Base-by-base conservation (phyloP, 2,797 vertebrate species). In the Florisuga fusca region DNA sequence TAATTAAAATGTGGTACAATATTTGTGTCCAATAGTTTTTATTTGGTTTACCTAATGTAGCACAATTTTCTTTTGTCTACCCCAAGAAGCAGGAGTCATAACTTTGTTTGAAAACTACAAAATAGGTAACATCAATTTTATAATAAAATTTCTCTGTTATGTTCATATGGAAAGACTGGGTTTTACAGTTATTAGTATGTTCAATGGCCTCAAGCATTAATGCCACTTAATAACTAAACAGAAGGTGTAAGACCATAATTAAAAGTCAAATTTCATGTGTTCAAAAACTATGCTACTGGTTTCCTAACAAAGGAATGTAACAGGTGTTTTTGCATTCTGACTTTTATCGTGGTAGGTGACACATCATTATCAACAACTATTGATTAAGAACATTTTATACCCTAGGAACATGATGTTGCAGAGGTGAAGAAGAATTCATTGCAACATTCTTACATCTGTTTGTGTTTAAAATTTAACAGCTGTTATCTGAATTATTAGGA, bases 281-380 rank as follows among this genome's bases (percentile, higher is more conserved):
- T 97, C 72, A 54, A 71, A 95, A 94, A 57, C 55, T 92, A 22
- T 84, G 66, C 84, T 91, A 62, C 75, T 73, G 26, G 89, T 94
- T 96, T 93, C 75, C 71, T 90, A 94, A 94, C 66, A 86, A 68
- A 43, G 84, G 73, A 74, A 59, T 26, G 41, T 87, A 84, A 93
- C 96, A 96, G 96, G 94, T 97, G 96, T 96, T 96, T 90, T 84
- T 88, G 36, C 50, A 54, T 97, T 87, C 89, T 93, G 83, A 93
- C 88, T 96, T 89, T 91, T 96, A 90, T 77, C 89, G 91, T 92
- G 91, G 83, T 91, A 87, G 90, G 95, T 96, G 94, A 90, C 93
- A 80, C 59, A 59, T 94, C 89, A 83, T 97, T 96, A 95, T 89
- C 68, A 53, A 87, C 64, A 94, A 87, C 91, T 90, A 86, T 96